Percentiles rank a stretch among this genome's conserved stretches.
Conservation (phyloP, 2,888 invertebrate genomes). For the Mycalesis mineus region DNA sequence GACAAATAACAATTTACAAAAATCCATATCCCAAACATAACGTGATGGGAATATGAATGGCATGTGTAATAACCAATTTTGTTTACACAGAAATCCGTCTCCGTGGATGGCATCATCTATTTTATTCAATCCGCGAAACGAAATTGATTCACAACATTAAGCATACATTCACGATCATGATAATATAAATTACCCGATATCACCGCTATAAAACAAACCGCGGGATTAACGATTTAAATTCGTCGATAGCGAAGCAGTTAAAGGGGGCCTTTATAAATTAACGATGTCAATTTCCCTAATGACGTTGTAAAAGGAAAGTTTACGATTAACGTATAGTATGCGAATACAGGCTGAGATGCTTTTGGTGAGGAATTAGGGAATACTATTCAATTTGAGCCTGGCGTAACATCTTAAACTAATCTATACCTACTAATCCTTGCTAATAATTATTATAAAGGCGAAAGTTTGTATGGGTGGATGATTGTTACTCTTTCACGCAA, state of each 20-base stretch:
- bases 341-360: conserved; percentile 22
- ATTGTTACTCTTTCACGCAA: too few relatives aligned
- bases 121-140: conserved; percentile 46
- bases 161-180: conserved; percentile 50
- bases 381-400: too few relatives aligned
- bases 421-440: too few relatives aligned
- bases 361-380: too few relatives aligned
- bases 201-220: conserved; percentile 70
- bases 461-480: too few relatives aligned
- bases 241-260: conserved; percentile 67
- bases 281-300: conserved; percentile 75
- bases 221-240: conserved; percentile 72
- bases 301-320: conserved; percentile 75
- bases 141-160: conserved; percentile 52
- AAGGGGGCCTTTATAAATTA: conserved; percentile 70
- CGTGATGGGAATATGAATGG: conserved; percentile 20
- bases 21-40: background rate
- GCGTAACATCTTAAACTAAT: too few relatives aligned
- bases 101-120: conserved; percentile 28
- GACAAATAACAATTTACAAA: conserved; percentile 18
- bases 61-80: conserved; percentile 20
- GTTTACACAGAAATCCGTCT: conserved; percentile 16
- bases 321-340: conserved; percentile 58
- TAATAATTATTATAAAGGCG: too few relatives aligned
- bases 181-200: conserved; percentile 60